phyloP scores from a whole-genome alignment of 53 echinoderm and acorn worm genomes.

The Luidia sarsii region DNA sequence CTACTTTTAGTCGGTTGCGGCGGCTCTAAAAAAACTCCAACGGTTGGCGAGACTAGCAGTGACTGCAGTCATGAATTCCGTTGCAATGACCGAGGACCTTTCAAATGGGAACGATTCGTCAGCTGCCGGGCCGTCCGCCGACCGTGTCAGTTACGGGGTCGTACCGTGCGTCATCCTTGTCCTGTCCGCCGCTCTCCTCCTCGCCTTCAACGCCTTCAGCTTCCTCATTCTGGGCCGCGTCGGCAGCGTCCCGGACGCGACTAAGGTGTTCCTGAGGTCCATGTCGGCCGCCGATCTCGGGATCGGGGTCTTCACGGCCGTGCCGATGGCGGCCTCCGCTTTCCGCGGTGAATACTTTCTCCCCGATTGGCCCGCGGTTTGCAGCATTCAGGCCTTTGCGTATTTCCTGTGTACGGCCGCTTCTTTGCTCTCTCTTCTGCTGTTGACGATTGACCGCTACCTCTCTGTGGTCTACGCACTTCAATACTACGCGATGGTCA shows the following conservation, averaged over 20 bases:
- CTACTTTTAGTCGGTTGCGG: too few species aligned
- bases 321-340: neutral
- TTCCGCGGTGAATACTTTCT: neutral
- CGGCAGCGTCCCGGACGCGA: slow-evolving; percentile 23
- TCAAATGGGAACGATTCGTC: too few species aligned
- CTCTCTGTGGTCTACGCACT: slow-evolving; percentile 36
- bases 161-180: neutral
- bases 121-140: too few species aligned
- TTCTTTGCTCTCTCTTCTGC: slow-evolving; percentile 1
- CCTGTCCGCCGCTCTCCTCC: neutral
- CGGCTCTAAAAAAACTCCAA: too few species aligned
- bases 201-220: neutral
- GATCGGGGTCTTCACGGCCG: neutral
- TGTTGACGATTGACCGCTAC: slow-evolving; percentile 31
- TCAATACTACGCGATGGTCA: slow-evolving; percentile 6
- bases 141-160: too few species aligned
- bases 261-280: slow-evolving; percentile 33
- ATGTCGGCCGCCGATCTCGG: slow-evolving; percentile 28
- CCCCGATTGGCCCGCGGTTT: neutral
- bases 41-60: too few species aligned
- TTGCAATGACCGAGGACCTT: too few species aligned
- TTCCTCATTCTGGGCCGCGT: neutral
- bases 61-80: too few species aligned
- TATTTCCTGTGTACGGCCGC: neutral
- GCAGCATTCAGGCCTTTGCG: slow-evolving; percentile 11